Evolutionary conservation across 1,140 invertebrate species (phyloP), one percentile per base, ranked within the genome.

Genomic region (Diabrotica virgifera): DNA sequence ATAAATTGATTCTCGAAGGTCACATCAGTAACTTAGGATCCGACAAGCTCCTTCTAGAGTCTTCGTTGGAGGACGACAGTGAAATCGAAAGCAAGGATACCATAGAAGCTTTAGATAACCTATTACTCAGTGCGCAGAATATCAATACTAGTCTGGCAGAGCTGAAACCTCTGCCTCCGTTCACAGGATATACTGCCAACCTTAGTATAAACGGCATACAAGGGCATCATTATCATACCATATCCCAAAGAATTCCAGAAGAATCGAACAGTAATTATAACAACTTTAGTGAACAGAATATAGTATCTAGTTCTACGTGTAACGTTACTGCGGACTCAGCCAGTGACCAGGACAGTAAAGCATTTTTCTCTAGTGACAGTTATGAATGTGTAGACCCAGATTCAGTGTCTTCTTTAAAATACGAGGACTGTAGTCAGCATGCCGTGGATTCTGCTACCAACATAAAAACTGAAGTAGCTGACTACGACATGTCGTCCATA

Each of bases 221-320:
- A 54, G 89, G 92, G n/a, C 90, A 92, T 74, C 91, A 94, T 74
- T 91, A 90, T 79, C 90, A 93, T 78, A 86, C 90, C 67, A 91
- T 93, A 79, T 89, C 90, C 5, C 86, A 87, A 76, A 80, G 85
- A 54, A 80, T 86, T 59, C 86, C 85, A 5, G 86, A 87, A 71
- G 89, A 87, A 78, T 89, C 89, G 76, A 82, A 73, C 75, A 82
- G 74, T 74, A 81, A 52, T 67, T 83, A 76, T 76, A 83, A 65
- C 52, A 83, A 62, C 76, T 81, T 40, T 79, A 79, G 81, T 59
- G 86, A 87, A 74, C 82, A 90, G 74, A 60, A 87, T 78, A 83
- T 89, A 69, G 86, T 87, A 35, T 87, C 86, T 5, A 87, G 85
- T 52, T 87, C 86, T 9, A 87, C 86, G 59, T 87, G 86, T 77